Evolutionary conservation across 2,113 vertebrate species (phyloP), one percentile per base, ranked within the genome.

Genomic region (Ammodramus savannarum): DNA sequence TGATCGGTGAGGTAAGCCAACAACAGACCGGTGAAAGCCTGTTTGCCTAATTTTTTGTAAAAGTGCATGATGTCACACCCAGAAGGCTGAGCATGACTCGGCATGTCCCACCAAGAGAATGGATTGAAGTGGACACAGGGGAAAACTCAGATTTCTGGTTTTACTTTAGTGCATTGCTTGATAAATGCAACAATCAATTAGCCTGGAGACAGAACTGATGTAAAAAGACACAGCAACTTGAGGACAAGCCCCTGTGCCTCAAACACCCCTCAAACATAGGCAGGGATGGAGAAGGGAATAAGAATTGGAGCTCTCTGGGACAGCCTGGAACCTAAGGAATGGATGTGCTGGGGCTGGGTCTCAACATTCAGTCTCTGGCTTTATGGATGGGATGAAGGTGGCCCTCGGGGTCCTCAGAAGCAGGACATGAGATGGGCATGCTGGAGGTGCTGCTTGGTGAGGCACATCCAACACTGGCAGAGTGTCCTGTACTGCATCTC

Each of bases 41-140:
- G 71, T 74, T 96, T 89, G 39, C 89, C 79, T 59, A 14, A 3
- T 90, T 79, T 89, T 96, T 87, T 80, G 67, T 95, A 66, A 72
- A 92, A 93, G 81, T 29, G 23, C 13, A 32, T 94, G 95, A 93
- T 74, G 74, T 86, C 78, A 96, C 1, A 6, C 26, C 39, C 66
- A 72, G 67, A 52, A 57, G 41, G 67, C 86, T 19, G 75, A 89
- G 79, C 4, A 2, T 96, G 95, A 96, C 91, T 95, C 93, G 92
- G 91, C 93, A 38, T 3, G 8, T 3, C 21, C 69, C 43, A 55
- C 23, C 57, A 46, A 19, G 67, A 62, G n/a, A 43, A 6, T 51
- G 87, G 43, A 76, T 90, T 55, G 55, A 90, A 88, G 67, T 41
- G 78, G 49, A 49, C 51, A 23, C 11, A 11, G 59, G 66, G 29